These are phyloP conservation scores for Acropora yongei DNA, from an alignment of 64 coral and sea anemone species.

Conservation along the genomic window DNA sequence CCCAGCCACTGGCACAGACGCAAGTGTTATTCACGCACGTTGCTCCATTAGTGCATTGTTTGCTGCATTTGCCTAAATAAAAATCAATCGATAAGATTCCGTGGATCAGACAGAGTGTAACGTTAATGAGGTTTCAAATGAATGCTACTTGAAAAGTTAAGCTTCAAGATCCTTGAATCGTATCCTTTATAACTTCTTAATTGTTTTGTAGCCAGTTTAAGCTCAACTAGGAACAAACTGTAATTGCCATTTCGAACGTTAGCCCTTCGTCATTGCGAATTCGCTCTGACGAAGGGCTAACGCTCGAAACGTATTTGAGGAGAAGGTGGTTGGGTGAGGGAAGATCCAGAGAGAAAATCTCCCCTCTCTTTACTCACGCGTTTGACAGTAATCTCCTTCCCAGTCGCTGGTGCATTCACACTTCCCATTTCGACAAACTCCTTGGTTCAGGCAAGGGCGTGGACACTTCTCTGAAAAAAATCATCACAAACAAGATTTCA, in stretches of 20 bases:
- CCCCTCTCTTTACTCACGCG: slow-evolving; percentile 17
- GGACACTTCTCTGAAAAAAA: neutral
- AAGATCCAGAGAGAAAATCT: no score
- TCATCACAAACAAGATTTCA: neutral
- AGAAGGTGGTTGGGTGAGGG: neutral
- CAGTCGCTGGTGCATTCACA: slow-evolving; percentile 41
- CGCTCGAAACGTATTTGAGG: neutral
- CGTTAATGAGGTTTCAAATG: no score
- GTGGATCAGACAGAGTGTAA: no score
- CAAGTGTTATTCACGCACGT: slow-evolving; percentile 35
- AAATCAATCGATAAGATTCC: neutral
- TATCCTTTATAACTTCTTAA: no score
- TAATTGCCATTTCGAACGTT: no score
- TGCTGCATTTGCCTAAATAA: neutral
- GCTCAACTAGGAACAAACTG: no score
- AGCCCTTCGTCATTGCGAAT: no score
- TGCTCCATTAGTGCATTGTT: slow-evolving; percentile 20
- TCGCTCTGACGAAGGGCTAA: no score
- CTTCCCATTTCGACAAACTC: slow-evolving; percentile 22
- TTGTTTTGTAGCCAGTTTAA: no score
- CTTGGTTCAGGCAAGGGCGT: slow-evolving; percentile 32
- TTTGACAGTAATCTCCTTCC: slow-evolving; percentile 55
- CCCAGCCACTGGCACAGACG: slow-evolving; percentile 35
- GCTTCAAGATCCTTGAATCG: no score
- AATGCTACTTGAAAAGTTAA: no score